Base-by-base conservation (phyloP, 2,888 invertebrate genomes). In the Sicus ferrugineus region DNA sequence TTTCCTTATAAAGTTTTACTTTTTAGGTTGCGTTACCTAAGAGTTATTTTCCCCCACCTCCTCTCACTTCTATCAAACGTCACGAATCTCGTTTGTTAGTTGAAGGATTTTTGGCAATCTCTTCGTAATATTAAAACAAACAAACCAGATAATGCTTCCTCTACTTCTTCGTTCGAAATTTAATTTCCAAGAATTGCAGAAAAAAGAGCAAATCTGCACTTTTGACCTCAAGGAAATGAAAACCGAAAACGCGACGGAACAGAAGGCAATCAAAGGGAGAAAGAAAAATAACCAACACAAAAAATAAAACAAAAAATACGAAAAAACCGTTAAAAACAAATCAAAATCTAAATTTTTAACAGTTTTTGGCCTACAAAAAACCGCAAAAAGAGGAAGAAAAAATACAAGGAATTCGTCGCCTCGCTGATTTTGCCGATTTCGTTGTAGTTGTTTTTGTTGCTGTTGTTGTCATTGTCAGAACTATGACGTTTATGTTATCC, bases 401-500 rank as follows among this genome's bases (percentile, higher is more conserved):
- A 67, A 34, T 30, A 38, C 54, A 65, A 52, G 38, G 52, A 52
- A 38, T 31, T 54, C 52, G 65, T 34, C 19, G 28, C 42, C 30
- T 48, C 48, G 63, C 48, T 42, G 61, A 42, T 63, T 46, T 68
- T 73, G 73, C 72, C 23, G 63, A 21, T 30, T 28, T 70, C 78
- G 30, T 42, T 81, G 80, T 78, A 78, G 78, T 77, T 71, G 70
- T 65, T 71, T 48, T 58, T 67, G 54, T 52, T 64, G 70, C 34
- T 58, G 70, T 28, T 62, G 26, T 54, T 19, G 54, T 23, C 48
- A 30, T 19, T 21, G 52, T 23, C 48, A 31, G 68, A 70, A 69
- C 68, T 80, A 76, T 81, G 81, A 81, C 81, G 81, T 81, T 81
- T 81, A 77, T 77, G 79, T 80, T 77, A 81, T 79, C 81, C 81